Percentiles rank a stretch among this genome's conserved stretches.
Evolutionary conservation across 1,140 invertebrate species (phyloP).

Genomic region (Brachionus asplanchnoidis): DNA sequence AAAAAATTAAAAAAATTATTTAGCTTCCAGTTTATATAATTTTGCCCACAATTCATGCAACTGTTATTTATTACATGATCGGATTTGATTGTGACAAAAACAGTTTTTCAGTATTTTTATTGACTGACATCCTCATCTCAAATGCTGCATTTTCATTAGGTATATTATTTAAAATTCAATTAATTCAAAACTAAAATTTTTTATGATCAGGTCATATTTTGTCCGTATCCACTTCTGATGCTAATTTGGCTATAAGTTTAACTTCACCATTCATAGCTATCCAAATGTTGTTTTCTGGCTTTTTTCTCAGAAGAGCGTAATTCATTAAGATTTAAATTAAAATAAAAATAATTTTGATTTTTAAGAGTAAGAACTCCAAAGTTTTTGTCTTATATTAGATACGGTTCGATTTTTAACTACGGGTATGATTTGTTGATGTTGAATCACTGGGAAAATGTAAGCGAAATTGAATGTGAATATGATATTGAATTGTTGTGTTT

Average conservation of each 20-base stretch:
- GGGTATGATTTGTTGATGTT: constrained; percentile 4
- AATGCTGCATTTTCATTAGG: constrained; percentile 12
- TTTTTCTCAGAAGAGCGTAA: constrained; percentile 37
- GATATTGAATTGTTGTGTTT: constrained; percentile 12
- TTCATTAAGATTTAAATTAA: neutral
- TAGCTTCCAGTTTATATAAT: constrained; percentile 15
- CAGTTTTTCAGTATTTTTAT: constrained; percentile 13
- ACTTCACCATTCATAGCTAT: constrained; percentile 1
- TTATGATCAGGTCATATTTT: neutral
- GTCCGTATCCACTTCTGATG: neutral
- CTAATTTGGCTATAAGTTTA: neutral
- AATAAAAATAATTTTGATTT: neutral
- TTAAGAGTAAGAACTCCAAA: neutral
- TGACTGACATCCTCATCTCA: neutral
- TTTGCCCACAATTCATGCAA: constrained; percentile 1
- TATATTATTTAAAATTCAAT: neutral
- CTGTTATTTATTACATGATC: constrained; percentile 25
- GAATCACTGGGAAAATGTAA: constrained; percentile 41
- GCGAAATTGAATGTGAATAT: constrained; percentile 26
- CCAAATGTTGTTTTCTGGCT: constrained; percentile 31
- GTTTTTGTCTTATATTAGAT: neutral
- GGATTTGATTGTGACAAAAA: constrained; percentile 31
- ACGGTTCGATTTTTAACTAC: constrained; percentile 14
- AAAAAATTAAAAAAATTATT: neutral
- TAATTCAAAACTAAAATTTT: too few species aligned